A percentile compares a stretch with the other conserved stretches of the same genome.
Evolutionary conservation across 2,888 invertebrate species (phyloP).

Genomic region (Xanthorhoe spadicearia): DNA sequence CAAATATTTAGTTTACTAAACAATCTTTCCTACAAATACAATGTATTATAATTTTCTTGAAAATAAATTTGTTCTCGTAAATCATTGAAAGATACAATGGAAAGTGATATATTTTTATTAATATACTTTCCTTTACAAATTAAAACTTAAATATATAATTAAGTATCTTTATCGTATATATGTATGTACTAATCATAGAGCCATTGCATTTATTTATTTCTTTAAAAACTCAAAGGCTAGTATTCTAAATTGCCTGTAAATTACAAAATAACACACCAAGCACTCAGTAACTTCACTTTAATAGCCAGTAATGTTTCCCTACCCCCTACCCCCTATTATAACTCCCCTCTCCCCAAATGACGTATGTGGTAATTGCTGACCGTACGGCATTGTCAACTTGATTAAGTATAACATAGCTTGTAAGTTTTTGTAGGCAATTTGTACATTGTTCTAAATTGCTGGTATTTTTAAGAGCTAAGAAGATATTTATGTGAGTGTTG

Average conservation of each 20-base stretch:
- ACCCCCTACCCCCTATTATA: neutral
- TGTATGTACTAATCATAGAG: neutral
- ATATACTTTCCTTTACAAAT: too few species aligned
- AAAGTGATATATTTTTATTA: too few species aligned
- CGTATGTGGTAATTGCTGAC: constrained; percentile 35
- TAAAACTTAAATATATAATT: too few species aligned
- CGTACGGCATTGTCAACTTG: constrained; percentile 49
- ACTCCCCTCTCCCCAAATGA: constrained; percentile 15
- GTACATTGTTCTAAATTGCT: neutral
- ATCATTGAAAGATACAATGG: too few species aligned
- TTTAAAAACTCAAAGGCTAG: neutral
- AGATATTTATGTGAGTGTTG: too few species aligned
- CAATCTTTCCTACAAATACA: too few species aligned
- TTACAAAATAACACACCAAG: constrained; percentile 31
- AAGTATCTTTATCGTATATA: neutral
- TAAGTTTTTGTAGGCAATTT: constrained; percentile 17
- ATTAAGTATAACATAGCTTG: constrained; percentile 35
- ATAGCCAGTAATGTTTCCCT: constrained; percentile 25
- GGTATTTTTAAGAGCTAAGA: neutral
- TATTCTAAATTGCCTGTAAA: constrained; percentile 21
- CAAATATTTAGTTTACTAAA: too few species aligned
- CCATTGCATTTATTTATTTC: neutral
- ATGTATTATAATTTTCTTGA: too few species aligned
- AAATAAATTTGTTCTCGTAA: too few species aligned
- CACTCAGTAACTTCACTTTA: constrained; percentile 28